A percentile compares a stretch with the other conserved stretches of the same genome.
Evolutionary conservation across 37 sponge, comb jelly and placozoan genomes (phyloP).

Genomic region (Tethya wilhelma): DNA sequence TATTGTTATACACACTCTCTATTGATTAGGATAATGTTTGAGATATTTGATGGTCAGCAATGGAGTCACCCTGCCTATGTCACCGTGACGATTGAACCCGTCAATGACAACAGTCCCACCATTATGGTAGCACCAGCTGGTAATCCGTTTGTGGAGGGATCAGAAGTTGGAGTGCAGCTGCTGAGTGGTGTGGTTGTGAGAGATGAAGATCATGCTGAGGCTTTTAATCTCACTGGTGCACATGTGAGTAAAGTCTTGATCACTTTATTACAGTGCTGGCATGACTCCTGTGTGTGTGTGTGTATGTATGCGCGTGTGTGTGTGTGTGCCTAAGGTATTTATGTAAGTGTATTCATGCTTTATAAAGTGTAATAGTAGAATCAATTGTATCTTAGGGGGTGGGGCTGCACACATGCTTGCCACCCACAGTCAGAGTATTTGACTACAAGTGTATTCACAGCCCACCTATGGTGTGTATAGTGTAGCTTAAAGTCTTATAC

Average conservation of each 20-base stretch:
- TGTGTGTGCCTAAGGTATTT: too few species aligned
- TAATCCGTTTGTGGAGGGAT: conserved; percentile 42
- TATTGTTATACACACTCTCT: neutral
- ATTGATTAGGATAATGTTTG: conserved; percentile 34
- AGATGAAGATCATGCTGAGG: conserved; percentile 44
- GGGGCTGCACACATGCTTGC: too few species aligned
- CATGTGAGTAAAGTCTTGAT: conserved; percentile 11
- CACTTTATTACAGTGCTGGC: too few species aligned
- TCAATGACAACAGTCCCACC: conserved; percentile 53
- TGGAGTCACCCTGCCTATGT: conserved; percentile 52
- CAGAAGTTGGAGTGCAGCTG: conserved; percentile 2
- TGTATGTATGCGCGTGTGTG: too few species aligned
- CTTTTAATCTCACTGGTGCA: conserved; percentile 32
- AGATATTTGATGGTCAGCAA: conserved; percentile 48
- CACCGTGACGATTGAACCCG: conserved; percentile 31
- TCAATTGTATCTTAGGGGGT: too few species aligned
- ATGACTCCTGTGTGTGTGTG: too few species aligned
- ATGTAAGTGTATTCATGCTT: too few species aligned
- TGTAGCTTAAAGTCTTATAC: too few species aligned
- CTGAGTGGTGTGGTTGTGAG: conserved; percentile 19
- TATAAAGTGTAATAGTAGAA: too few species aligned
- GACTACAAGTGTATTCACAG: too few species aligned
- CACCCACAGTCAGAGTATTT: too few species aligned
- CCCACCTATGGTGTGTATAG: too few species aligned
- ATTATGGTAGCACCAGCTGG: conserved; percentile 14